Conservation (phyloP, 2,113 vertebrate genomes). For the Microtus richardsoni region DNA sequence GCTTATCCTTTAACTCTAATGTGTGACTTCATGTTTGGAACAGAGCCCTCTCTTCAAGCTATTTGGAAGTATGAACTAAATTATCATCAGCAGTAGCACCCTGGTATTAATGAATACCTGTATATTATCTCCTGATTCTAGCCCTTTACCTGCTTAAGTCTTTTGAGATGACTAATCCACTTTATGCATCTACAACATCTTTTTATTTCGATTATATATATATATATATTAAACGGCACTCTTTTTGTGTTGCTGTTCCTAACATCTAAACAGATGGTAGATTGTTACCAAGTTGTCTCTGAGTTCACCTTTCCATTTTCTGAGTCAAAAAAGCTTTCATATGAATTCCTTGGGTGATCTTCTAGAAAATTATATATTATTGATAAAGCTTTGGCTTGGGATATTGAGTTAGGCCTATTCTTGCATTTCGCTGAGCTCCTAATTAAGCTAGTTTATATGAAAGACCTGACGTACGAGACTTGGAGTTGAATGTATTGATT, state of each 20-base stretch:
- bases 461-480: slow-evolving; percentile 64
- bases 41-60: background rate
- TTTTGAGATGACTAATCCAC: background rate
- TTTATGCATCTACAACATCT: background rate
- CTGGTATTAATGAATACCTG: background rate
- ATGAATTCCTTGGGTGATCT: slow-evolving; percentile 37
- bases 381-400: slow-evolving; percentile 62
- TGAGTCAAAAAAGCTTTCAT: slow-evolving; percentile 4
- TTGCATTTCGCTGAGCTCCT: slow-evolving; percentile 71
- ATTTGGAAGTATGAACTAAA: background rate
- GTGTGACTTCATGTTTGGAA: background rate
- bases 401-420: slow-evolving; percentile 65
- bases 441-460: slow-evolving; percentile 74
- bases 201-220: background rate
- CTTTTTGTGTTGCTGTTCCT: background rate
- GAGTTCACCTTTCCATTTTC: slow-evolving; percentile 46
- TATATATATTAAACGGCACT: background rate
- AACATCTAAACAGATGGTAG: background rate
- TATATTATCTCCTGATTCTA: background rate
- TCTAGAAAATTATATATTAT: slow-evolving; percentile 74
- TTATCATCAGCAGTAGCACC: background rate
- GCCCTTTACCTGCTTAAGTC: background rate
- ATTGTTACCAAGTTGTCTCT: slow-evolving; percentile 9
- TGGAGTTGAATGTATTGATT: slow-evolving; percentile 79
- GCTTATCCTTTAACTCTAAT: background rate